Evolutionary conservation across 2,888 invertebrate genomes (phyloP), one percentile per base, ranked within the genome.

Genomic region (Hyposoter didymator): DNA sequence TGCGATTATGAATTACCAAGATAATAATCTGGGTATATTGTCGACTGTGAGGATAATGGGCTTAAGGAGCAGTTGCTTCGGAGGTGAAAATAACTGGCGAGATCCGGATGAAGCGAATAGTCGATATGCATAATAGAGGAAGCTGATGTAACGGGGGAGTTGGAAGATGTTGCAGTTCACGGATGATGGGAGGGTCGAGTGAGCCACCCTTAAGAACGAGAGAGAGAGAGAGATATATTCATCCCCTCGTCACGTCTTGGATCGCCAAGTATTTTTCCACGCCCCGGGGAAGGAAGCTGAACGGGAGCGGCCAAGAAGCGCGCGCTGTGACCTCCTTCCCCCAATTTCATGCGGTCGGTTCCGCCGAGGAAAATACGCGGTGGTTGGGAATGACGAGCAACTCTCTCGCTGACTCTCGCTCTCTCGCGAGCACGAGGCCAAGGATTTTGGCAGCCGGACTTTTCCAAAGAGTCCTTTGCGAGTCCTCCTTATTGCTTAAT

Each of bases 191-290:
- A 80, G 84, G 66, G 72, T 64, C 64, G 70, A 6, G 81, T 73
- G 70, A 78, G 49, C 39, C 28, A 81, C 59, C 76, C 73, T 73
- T 7, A 70, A 74, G 52, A 47, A 73, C 62, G 73, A 85, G 74
- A 55, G 74, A 52, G 55, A 28, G 14, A 47, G 59, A 45, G 76
- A n/a, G n/a, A 69, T 59, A 45, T 55, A 59, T 59, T 22, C 59
- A 55, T 39, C 52, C 73, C 83, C 80, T 84, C 69, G 86, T 78
- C 84, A 86, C 81, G 81, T 86, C 81, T 73, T 66, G 81, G 86
- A 86, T 86, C 81, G 81, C 84, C 84, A 81, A 86, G 86, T 86
- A 86, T 86, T 86, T 86, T 84, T 86, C 86, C 84, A 86, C 86
- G 84, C 84, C 84, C 86, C 78, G 83, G 80, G 81, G 78, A 81